These are phyloP conservation scores for Sylvicola cinctus DNA, from an alignment of 2,888 invertebrate genomes.

Conservation along the genomic window DNA sequence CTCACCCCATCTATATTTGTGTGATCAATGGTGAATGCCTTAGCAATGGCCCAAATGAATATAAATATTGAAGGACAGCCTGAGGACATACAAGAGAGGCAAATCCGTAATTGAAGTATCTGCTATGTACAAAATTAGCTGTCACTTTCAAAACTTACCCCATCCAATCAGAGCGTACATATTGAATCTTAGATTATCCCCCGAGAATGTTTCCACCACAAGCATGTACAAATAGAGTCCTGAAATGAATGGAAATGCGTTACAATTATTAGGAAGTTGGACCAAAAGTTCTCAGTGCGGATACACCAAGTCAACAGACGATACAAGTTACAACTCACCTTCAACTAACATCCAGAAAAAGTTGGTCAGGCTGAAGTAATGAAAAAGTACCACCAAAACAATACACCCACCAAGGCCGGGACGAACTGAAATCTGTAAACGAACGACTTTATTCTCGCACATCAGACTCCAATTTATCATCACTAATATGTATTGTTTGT, in stretches of 20 bases:
- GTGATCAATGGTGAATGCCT: not conserved
- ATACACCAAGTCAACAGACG: constrained; percentile 1
- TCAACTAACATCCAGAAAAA: constrained; percentile 99
- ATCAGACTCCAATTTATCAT: no score
- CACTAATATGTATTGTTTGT: no score
- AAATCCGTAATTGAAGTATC: not conserved
- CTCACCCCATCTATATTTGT: not conserved
- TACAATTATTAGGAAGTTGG: constrained; percentile 4
- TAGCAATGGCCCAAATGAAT: not conserved
- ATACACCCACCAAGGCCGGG: constrained; percentile 31
- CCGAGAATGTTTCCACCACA: constrained; percentile 68
- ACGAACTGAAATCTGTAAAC: constrained; percentile 37
- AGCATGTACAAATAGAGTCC: constrained; percentile 71
- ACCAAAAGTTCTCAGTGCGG: not conserved
- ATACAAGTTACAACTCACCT: constrained; percentile 32
- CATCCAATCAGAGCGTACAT: constrained; percentile 68
- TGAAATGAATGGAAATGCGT: constrained; percentile 22
- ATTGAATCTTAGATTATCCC: constrained; percentile 63
- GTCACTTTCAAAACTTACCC: constrained; percentile 38
- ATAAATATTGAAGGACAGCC: no score
- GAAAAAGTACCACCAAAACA: constrained; percentile 55
- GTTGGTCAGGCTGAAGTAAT: constrained; percentile 82
- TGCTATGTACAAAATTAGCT: not conserved
- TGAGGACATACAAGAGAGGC: no score
- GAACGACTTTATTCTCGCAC: no score